phyloP scores from a whole-genome alignment of 2,113 vertebrate species.

The Casuarius casuarius region DNA sequence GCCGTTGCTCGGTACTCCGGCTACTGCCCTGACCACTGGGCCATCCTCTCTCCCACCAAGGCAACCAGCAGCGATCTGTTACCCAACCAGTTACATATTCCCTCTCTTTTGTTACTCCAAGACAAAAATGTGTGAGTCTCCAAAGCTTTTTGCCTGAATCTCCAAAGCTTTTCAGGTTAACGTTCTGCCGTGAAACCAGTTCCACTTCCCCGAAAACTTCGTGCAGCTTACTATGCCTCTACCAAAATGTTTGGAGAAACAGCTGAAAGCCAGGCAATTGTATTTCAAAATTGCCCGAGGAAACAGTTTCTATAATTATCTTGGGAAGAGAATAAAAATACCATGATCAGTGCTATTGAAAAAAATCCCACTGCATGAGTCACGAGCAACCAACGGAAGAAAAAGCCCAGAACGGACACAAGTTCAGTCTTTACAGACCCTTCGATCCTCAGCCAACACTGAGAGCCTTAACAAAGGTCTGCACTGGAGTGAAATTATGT shows the following conservation, averaged over 20 bases:
- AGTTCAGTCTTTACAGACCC: neutral
- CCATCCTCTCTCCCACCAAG: neutral
- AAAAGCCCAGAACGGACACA: rapidly evolving
- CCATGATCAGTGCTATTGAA: rapidly evolving
- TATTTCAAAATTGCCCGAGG: neutral
- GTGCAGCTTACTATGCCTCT: too few species aligned
- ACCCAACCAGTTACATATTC: too few species aligned
- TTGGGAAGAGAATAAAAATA: neutral
- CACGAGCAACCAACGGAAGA: neutral
- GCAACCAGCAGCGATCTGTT: neutral
- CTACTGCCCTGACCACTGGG: neutral
- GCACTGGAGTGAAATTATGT: rapidly evolving
- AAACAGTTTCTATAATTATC: neutral
- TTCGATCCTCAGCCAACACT: rapidly evolving
- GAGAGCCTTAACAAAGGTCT: neutral
- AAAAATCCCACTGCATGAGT: neutral
- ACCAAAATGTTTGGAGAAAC: neutral
- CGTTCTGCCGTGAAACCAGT: neutral
- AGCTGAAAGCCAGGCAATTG: neutral
- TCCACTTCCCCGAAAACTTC: neutral
- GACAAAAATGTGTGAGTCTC: neutral
- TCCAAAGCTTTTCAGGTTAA: neutral
- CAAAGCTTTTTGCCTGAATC: neutral
- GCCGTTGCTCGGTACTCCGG: neutral
- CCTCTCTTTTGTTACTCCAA: neutral